Percentiles rank a stretch among this genome's conserved stretches.
These are phyloP conservation scores for Lutjanus erythropterus DNA, from an alignment of 2,113 vertebrate genomes.

Conservation along the genomic window DNA sequence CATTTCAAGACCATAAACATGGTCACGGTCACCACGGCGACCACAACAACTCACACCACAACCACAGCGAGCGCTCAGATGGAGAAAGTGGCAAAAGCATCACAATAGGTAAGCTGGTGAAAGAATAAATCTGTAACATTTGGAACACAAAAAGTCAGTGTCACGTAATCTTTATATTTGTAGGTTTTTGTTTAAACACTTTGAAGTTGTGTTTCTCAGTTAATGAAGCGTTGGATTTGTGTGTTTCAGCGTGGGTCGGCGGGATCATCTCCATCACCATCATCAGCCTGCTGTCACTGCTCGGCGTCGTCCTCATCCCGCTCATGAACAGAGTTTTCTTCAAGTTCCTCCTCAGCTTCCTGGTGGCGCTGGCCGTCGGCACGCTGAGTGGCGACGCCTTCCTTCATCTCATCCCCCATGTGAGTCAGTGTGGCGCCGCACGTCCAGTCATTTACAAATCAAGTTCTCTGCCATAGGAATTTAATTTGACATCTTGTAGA, in stretches of 20 bases:
- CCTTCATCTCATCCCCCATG: constrained; percentile 97
- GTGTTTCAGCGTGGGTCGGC: constrained; percentile 91
- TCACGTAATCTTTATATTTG: neutral
- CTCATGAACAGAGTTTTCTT: constrained; percentile 96
- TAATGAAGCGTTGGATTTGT: neutral
- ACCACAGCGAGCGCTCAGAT: constrained; percentile 74
- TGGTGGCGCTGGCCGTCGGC: constrained; percentile 96
- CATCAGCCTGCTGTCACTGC: constrained; percentile 94
- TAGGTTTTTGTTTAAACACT: neutral
- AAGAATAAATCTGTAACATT: neutral
- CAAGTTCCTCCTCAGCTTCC: constrained; percentile 97
- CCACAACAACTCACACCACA: constrained; percentile 39
- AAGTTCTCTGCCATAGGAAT: no score
- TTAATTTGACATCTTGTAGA: neutral
- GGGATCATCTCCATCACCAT: constrained; percentile 95
- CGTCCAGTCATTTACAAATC: neutral
- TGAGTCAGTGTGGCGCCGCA: constrained; percentile 77
- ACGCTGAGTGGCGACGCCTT: constrained; percentile 97
- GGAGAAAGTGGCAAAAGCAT: constrained; percentile 70
- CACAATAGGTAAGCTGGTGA: constrained; percentile 85
- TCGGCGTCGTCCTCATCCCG: constrained; percentile 93
- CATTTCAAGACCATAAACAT: constrained; percentile 61
- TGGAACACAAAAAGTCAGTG: neutral
- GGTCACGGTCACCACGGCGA: constrained; percentile 59
- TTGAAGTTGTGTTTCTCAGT: neutral